Percentiles rank a stretch among this genome's conserved stretches.
Conservation (phyloP, 1,140 invertebrate genomes). For the Brachionus paranguensis region DNA sequence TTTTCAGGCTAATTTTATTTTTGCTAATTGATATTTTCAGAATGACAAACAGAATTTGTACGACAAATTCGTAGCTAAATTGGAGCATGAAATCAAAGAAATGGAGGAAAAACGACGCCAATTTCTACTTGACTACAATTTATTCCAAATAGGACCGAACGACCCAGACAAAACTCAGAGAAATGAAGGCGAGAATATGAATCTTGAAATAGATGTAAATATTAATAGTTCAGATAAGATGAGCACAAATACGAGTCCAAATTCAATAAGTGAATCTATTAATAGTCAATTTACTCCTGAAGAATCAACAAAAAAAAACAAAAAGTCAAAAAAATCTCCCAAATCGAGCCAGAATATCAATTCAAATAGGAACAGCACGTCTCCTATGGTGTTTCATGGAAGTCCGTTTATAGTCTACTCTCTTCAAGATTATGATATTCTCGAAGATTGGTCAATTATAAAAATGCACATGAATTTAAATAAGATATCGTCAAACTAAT, state of each 20-base stretch:
- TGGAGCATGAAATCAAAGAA: constrained; percentile 23
- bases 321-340: constrained; percentile 4
- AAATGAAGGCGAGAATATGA: background rate
- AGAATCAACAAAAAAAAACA: background rate
- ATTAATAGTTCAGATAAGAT: background rate
- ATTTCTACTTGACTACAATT: constrained; percentile 19
- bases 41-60: constrained; percentile 10
- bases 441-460: constrained; percentile 39
- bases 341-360: background rate
- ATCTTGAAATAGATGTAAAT: background rate
- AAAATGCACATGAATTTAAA: constrained; percentile 35
- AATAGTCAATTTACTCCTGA: background rate
- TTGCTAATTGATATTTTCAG: background rate
- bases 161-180: background rate
- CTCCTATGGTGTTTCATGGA: background rate
- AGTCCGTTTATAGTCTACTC: constrained; percentile 31
- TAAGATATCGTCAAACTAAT: background rate
- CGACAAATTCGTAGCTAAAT: constrained; percentile 22
- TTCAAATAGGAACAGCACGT: background rate
- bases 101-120: constrained; percentile 12
- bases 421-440: constrained; percentile 35
- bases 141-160: background rate
- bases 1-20: background rate
- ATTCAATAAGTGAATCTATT: background rate
- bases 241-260: background rate